Evolutionary conservation across 2,113 vertebrate species (phyloP), one percentile per base, ranked within the genome.

Genomic region (Myocastor coypus): DNA sequence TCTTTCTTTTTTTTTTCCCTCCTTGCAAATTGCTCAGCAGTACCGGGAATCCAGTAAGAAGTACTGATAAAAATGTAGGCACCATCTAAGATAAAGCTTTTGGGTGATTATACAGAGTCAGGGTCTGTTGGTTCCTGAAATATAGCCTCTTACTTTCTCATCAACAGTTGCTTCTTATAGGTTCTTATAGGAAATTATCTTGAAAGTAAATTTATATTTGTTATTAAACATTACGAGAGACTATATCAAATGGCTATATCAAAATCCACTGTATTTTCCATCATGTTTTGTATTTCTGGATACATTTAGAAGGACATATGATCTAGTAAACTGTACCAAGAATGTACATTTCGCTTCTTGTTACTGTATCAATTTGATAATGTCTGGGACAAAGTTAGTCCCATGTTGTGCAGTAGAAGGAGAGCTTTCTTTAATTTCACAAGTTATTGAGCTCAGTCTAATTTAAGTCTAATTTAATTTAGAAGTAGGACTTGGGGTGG

Each of bases 271-370:
- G 0, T 80, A 63, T 92, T 96, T 97, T 78, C 82, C 30, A 66
- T 57, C 50, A 57, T 46, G 16, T 92, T 95, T 93, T 91, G 28
- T 83, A 59, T 92, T 97, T 97, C 57, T 69, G 42, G 55, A 52
- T 97, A 71, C 32, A 94, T 94, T 96, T 96, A 66, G 68, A 94
- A 94, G 63, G 96, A 91, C 73, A 88, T 81, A 85, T 93, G 80
- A 34, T 37, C 80, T 95, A 83, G 64, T 92, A 94, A 93, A 94
- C 90, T 83, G 96, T 84, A 95, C 92, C 85, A 63, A 89, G 93
- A 93, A 46, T 94, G 40, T 95, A 57, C 52, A 71, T 37, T 77
- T 17, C 0, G n/a, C 55, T 77, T 88, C 42, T 90, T 55, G 46
- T 80, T 82, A 24, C 77, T 83, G 59, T 68, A 52, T 96, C 87